These are phyloP conservation scores for Helicolenus hilgendorfi DNA, from an alignment of 2,797 vertebrate species.

Conservation along the genomic window DNA sequence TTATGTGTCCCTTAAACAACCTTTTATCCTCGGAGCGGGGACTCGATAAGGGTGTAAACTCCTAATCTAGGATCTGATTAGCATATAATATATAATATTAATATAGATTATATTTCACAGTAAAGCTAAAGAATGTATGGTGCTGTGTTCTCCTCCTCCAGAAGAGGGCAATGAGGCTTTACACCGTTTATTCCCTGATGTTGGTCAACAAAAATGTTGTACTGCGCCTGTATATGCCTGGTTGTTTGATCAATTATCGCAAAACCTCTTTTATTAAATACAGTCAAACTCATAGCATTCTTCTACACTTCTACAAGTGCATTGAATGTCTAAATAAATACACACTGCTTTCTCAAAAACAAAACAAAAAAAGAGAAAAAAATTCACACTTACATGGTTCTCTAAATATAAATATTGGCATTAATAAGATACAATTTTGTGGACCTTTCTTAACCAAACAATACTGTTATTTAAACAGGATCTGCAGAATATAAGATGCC, in stretches of 20 bases:
- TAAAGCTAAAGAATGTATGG: neutral
- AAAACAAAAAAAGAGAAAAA: neutral
- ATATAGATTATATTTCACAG: neutral
- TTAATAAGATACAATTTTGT: neutral
- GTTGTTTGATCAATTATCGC: neutral
- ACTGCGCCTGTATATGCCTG: neutral
- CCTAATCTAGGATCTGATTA: neutral
- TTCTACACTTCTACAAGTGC: neutral
- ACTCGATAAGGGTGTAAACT: neutral
- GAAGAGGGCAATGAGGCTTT: slow-evolving; percentile 69
- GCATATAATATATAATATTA: neutral
- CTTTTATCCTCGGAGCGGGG: neutral
- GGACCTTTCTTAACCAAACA: neutral
- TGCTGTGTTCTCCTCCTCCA: slow-evolving; percentile 60
- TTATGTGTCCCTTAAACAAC: neutral
- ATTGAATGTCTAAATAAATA: neutral
- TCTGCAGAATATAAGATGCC: neutral
- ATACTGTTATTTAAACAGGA: slow-evolving; percentile 2
- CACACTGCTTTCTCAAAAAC: neutral
- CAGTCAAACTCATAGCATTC: neutral
- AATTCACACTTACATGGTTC: neutral
- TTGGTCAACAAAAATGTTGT: slow-evolving; percentile 22
- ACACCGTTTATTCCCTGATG: neutral
- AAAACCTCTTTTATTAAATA: neutral
- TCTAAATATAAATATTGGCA: neutral